Evolutionary conservation across 2,888 invertebrate genomes (phyloP), one percentile per base, ranked within the genome.

Genomic region (Drymonia ruficornis): DNA sequence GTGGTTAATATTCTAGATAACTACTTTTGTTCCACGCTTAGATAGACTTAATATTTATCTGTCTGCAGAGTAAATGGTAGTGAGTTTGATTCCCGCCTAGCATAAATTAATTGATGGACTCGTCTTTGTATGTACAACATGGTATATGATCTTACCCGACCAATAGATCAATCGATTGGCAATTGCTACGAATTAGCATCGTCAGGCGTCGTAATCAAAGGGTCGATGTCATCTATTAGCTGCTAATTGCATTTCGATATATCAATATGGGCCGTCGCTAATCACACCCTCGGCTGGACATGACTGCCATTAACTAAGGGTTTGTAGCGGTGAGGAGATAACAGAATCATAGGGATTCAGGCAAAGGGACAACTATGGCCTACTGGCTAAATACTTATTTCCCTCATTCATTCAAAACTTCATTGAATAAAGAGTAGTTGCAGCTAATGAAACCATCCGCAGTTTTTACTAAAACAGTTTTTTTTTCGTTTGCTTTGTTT

Each of bases 221-320:
- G 55, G 53, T 44, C 49, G 63, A 63, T 52, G 43, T 19, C 31
- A 48, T 55, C 50, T 42, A 65, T 63, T 59, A 55, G 53, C 52
- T 52, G 44, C 54, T 67, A 58, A 69, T 69, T 65, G 49, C 46
- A 36, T 55, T 67, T 58, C 59, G 58, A 69, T 69, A 56, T 53
- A 67, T 69, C 66, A 64, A 58, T 60, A 58, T 53, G 52, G 50
- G 18, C 56, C 43, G 56, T 43, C 49, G 51, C 67, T 65, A 63
- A 65, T 69, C 63, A 67, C 51, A 63, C 59, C 63, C 63, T 65
- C 49, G 56, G 44, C 59, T 60, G 48, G 49, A 42, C 56, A 52
- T 49, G 53, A 52, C 55, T 46, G 46, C 59, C 67, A 68, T 69
- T 68, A 66, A 38, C 43, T 23, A 43, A 15, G 54, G 50, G 50